phyloP scores from a whole-genome alignment of 2,113 vertebrate genomes.

The Mohoua ochrocephala region DNA sequence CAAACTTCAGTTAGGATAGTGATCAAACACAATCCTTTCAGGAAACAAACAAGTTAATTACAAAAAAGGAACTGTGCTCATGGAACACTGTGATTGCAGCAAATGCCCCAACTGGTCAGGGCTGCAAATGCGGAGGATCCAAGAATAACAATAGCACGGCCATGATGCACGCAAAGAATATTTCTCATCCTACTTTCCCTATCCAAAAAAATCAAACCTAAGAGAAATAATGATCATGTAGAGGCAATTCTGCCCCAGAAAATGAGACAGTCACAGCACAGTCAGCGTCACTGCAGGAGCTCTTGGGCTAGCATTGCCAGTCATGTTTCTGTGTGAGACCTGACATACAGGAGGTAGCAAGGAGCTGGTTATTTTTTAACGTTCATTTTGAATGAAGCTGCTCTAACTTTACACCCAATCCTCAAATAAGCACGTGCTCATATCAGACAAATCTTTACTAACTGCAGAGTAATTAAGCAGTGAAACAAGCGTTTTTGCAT shows the following conservation, averaged over 20 bases:
- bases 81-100: background rate
- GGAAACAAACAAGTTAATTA: background rate
- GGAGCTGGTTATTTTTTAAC: background rate
- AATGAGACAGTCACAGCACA: background rate
- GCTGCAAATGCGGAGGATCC: background rate
- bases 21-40: background rate
- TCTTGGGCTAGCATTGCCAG: background rate
- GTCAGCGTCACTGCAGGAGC: background rate
- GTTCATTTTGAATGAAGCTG: background rate
- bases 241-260: background rate
- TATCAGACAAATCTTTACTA: background rate
- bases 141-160: background rate
- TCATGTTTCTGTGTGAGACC: background rate
- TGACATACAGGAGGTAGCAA: background rate
- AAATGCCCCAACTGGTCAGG: background rate
- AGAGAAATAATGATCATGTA: background rate
- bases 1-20: background rate
- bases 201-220: background rate
- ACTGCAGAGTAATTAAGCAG: background rate
- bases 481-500: accelerated
- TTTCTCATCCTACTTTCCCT: background rate
- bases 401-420: background rate
- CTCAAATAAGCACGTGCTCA: background rate
- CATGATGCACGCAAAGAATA: accelerated
- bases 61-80: background rate